Evolutionary conservation across 1,140 invertebrate genomes (phyloP).

Genomic region (Brachionus asplanchnoidis): DNA sequence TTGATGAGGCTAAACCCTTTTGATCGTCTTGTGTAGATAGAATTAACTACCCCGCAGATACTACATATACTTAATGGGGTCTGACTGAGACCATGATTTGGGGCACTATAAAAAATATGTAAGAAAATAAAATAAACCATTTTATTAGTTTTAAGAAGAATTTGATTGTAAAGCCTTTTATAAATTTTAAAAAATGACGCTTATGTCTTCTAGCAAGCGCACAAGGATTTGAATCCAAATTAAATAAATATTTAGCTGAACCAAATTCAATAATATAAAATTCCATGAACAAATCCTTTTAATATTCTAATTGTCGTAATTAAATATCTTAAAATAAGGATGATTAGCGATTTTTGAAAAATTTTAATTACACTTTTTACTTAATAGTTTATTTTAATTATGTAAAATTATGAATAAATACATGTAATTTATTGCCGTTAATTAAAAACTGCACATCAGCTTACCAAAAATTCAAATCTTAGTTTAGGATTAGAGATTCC

Average conservation of each 20-base stretch:
- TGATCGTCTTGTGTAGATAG: no score
- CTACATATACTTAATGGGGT: no score
- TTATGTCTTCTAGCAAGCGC: not conserved
- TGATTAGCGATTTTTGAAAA: not conserved
- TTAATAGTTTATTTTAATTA: not conserved
- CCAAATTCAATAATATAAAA: not conserved
- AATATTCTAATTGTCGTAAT: not conserved
- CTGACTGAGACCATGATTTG: no score
- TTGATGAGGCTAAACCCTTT: no score
- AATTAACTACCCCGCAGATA: no score
- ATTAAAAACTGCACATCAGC: not conserved
- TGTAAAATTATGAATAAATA: not conserved
- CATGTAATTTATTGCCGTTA: not conserved
- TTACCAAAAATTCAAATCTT: not conserved
- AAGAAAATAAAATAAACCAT: no score
- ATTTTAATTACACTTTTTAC: not conserved
- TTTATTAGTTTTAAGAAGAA: no score
- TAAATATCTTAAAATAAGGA: not conserved
- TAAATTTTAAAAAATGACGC: not conserved
- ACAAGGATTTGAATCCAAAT: not conserved
- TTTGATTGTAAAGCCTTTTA: not conserved
- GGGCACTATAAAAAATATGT: no score
- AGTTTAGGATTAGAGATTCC: not conserved
- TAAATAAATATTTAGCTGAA: not conserved
- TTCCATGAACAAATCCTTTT: not conserved